Conservation (phyloP, 1,140 invertebrate species). For the Diabrotica virgifera region DNA sequence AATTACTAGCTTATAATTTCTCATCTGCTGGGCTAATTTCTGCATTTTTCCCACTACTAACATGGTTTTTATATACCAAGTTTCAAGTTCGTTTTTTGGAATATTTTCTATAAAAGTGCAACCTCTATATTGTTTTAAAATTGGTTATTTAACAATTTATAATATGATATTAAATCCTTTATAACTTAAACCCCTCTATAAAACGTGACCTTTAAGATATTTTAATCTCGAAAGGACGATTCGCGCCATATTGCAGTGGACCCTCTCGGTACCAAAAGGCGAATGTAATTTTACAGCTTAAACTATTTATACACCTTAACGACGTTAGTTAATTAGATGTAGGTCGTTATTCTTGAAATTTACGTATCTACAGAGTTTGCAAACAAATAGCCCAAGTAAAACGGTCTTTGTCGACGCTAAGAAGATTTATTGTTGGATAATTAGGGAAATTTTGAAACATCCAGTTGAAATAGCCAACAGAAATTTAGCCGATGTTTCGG, state of each 20-base stretch:
- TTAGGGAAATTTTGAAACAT: background rate
- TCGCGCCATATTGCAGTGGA: background rate
- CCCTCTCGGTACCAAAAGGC: background rate
- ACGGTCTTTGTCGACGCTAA: background rate
- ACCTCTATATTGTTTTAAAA: too few relatives aligned
- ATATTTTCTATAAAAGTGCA: too few relatives aligned
- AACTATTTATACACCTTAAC: constrained; percentile 3
- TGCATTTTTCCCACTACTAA: too few relatives aligned
- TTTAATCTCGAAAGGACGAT: background rate
- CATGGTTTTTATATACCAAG: too few relatives aligned
- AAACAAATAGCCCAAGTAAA: background rate
- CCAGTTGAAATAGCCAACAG: background rate
- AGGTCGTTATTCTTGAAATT: constrained; percentile 1
- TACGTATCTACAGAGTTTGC: background rate
- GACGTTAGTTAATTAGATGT: background rate
- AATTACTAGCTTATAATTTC: too few relatives aligned
- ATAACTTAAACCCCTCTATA: too few relatives aligned
- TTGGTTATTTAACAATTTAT: too few relatives aligned
- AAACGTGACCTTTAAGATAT: too few relatives aligned
- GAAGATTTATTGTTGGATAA: background rate
- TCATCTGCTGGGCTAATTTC: too few relatives aligned
- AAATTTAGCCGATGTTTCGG: background rate
- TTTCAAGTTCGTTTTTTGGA: too few relatives aligned
- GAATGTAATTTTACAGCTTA: background rate
- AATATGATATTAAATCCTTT: too few relatives aligned